Evolutionary conservation across 2,888 invertebrate genomes (phyloP).

Genomic region (Clepsis dumicolana): DNA sequence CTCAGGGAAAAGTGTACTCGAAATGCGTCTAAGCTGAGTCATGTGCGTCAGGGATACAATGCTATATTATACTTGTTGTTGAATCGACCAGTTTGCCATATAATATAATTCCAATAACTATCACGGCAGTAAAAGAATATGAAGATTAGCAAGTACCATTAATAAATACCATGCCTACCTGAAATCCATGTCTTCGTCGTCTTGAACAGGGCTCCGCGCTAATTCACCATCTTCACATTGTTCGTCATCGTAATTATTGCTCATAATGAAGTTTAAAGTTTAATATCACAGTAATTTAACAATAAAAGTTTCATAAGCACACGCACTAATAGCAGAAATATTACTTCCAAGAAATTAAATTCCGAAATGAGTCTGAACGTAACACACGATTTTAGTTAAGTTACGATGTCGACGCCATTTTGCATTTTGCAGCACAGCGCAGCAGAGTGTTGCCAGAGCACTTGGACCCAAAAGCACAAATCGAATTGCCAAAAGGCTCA

Average conservation of each 20-base stretch:
- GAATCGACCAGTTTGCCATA: neutral
- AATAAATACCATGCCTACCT: slow-evolving; percentile 61
- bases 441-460: neutral
- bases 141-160: neutral
- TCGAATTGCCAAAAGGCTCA: too few relatives aligned
- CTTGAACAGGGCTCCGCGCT: slow-evolving; percentile 89
- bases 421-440: neutral
- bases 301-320: slow-evolving; percentile 33
- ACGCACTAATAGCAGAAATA: slow-evolving; percentile 18
- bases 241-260: slow-evolving; percentile 88
- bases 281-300: slow-evolving; percentile 43
- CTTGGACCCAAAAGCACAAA: too few relatives aligned
- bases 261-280: slow-evolving; percentile 66
- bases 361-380: slow-evolving; percentile 24
- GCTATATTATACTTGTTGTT: neutral
- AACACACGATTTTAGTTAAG: slow-evolving; percentile 27
- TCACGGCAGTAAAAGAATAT: neutral
- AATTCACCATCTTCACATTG: slow-evolving; percentile 95
- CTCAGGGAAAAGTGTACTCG: neutral
- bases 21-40: slow-evolving; percentile 9
- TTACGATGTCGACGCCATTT: slow-evolving; percentile 35
- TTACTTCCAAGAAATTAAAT: slow-evolving; percentile 1
- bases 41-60: slow-evolving; percentile 7
- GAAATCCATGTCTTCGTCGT: slow-evolving; percentile 87
- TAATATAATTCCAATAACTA: too few relatives aligned